Evolutionary conservation across 2,797 vertebrate genomes (phyloP).

Genomic region (Streptopelia turtur): DNA sequence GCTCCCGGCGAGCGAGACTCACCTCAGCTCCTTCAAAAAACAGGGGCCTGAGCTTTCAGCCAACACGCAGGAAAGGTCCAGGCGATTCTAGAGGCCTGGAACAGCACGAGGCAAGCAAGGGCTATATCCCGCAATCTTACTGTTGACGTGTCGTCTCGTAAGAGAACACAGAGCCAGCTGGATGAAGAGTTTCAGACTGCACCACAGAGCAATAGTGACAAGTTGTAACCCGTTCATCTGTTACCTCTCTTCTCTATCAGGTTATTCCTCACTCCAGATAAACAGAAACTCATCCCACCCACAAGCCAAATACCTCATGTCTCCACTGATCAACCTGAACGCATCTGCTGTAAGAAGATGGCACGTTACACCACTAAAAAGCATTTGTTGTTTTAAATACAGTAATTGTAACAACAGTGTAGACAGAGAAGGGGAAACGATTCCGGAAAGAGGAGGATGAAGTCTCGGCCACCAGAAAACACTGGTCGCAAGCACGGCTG

Average conservation of each 20-base stretch:
- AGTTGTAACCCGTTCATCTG: neutral
- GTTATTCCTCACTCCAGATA: neutral
- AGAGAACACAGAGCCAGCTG: neutral
- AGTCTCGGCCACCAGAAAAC: neutral
- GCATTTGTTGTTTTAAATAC: neutral
- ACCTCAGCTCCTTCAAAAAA: neutral
- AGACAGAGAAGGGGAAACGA: neutral
- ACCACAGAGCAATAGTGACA: neutral
- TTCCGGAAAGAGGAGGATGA: neutral
- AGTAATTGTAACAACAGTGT: accelerated
- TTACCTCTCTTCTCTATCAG: neutral
- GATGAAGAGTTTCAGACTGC: neutral
- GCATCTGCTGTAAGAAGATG: neutral
- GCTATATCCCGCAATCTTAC: neutral
- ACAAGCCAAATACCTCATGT: neutral
- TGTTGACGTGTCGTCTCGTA: neutral
- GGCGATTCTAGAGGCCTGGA: neutral
- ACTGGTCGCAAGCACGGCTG: neutral
- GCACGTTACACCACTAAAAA: neutral
- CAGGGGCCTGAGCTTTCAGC: neutral
- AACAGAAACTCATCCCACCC: neutral
- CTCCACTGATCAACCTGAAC: neutral
- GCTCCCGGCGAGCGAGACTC: accelerated
- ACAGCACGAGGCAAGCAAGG: neutral
- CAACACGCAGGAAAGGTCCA: neutral